These are phyloP conservation scores for Halictus rubicundus DNA, from an alignment of 1,140 invertebrate species.

Conservation along the genomic window DNA sequence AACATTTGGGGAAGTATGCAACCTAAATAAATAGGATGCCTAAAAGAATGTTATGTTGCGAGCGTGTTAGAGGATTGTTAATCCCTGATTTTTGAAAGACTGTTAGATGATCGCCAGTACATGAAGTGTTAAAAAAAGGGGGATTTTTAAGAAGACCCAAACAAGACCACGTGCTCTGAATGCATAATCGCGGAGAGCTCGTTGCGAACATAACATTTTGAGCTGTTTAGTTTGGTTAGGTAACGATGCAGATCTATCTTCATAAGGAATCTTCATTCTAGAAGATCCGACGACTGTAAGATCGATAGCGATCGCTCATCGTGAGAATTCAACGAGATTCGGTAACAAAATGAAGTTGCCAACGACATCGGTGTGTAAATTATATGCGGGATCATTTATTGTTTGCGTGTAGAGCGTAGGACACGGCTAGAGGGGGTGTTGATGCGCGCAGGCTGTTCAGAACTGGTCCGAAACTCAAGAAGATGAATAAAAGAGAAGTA, in stretches of 20 bases:
- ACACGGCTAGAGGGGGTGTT: conserved; percentile 33
- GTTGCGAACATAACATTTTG: neutral
- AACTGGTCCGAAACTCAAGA: conserved; percentile 13
- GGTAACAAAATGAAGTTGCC: conserved; percentile 14
- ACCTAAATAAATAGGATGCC: too few species aligned
- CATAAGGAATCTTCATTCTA: conserved; percentile 12
- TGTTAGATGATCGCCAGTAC: too few species aligned
- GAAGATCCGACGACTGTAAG: conserved; percentile 12
- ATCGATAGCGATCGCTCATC: conserved; percentile 1
- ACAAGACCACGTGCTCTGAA: conserved; percentile 6
- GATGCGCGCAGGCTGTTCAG: conserved; percentile 6
- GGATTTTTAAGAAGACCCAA: neutral
- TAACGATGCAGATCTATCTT: neutral
- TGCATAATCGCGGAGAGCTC: neutral
- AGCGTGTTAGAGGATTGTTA: too few species aligned
- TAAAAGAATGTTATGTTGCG: too few species aligned
- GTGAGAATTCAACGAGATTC: conserved; percentile 20
- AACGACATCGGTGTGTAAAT: conserved; percentile 58
- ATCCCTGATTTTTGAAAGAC: too few species aligned
- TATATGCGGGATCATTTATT: conserved; percentile 48
- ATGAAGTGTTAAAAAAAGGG: too few species aligned
- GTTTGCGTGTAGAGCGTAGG: conserved; percentile 61
- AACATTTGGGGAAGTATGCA: too few species aligned
- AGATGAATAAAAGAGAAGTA: neutral
- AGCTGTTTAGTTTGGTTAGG: neutral